phyloP scores from a whole-genome alignment of 2,797 vertebrate species.

The Cossypha caffra region DNA sequence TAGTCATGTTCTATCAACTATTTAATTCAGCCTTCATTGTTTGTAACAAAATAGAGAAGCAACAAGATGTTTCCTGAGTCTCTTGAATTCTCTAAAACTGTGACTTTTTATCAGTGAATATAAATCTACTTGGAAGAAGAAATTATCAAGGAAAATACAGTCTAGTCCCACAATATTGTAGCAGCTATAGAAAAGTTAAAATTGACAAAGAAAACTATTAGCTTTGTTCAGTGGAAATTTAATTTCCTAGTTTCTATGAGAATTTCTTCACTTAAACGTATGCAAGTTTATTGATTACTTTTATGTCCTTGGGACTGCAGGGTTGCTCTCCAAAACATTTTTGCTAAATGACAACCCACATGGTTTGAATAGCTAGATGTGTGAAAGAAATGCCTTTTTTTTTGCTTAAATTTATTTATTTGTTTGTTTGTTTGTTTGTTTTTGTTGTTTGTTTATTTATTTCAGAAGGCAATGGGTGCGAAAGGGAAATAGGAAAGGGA shows the following conservation, averaged over 20 bases:
- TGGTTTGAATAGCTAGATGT: background rate
- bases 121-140: background rate
- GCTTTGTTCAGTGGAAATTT: background rate
- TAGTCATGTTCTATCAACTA: background rate
- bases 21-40: background rate
- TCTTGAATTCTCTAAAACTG: background rate
- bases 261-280: background rate
- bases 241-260: background rate
- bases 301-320: background rate
- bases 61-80: background rate
- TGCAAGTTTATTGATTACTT: background rate
- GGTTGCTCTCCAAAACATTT: background rate
- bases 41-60: background rate
- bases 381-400: background rate
- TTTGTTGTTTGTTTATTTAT: background rate
- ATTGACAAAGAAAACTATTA: background rate
- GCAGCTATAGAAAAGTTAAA: background rate
- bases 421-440: background rate
- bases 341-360: background rate
- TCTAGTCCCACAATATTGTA: background rate
- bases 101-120: background rate
- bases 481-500: background rate
- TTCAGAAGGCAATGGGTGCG: fast-evolving
- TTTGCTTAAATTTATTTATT: background rate
- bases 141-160: background rate